phyloP scores from a whole-genome alignment of 2,113 vertebrate species.

The Erythrolamprus reginae region DNA sequence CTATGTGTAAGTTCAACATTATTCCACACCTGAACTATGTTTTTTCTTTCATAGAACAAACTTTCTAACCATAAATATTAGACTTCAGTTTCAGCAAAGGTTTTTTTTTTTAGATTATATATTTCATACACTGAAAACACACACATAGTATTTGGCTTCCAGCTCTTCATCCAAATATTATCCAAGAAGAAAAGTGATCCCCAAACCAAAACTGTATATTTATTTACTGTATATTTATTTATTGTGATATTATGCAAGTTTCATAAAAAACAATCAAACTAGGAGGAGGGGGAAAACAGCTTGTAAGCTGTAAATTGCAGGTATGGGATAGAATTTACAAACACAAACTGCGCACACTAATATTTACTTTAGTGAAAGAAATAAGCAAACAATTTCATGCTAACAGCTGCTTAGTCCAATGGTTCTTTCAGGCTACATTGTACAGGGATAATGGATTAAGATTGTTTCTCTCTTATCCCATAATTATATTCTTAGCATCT shows the following conservation, averaged over 20 bases:
- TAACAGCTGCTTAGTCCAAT: constrained; percentile 7
- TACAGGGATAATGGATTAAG: neutral
- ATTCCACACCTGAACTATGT: neutral
- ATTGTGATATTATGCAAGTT: constrained; percentile 49
- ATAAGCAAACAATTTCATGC: constrained; percentile 14
- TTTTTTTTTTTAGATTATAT: neutral
- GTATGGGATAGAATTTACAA: constrained; percentile 42
- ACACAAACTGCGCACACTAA: constrained; percentile 42
- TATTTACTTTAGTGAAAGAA: constrained; percentile 27
- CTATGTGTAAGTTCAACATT: neutral
- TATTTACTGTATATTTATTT: constrained; percentile 44
- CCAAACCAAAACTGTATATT: constrained; percentile 7
- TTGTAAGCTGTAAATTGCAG: constrained; percentile 37
- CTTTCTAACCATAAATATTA: neutral
- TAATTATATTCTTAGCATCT: neutral
- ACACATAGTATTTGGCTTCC: neutral
- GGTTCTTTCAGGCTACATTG: neutral
- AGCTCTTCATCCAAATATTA: neutral
- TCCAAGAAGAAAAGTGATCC: too few species aligned
- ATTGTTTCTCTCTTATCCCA: neutral
- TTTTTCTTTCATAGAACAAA: neutral
- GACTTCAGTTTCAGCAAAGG: neutral
- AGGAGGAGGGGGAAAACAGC: neutral
- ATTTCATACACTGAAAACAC: neutral
- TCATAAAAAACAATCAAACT: constrained; percentile 49